Conservation (phyloP, 2,797 vertebrate genomes). For the Sorex maritimensis region DNA sequence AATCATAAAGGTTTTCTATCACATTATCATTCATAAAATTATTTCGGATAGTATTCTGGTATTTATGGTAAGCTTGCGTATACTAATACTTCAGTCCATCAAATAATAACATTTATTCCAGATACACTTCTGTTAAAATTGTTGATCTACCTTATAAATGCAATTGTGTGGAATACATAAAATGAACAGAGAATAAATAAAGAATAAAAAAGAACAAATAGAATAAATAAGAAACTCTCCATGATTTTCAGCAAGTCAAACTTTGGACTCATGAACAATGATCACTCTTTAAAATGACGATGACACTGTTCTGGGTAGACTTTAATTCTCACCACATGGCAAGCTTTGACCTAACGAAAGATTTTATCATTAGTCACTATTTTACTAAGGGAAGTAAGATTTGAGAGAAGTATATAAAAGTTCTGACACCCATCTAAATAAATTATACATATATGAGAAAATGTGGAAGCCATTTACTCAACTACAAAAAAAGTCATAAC, state of each 20-base stretch:
- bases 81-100: not conserved
- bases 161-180: not conserved
- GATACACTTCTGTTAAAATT: not conserved
- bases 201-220: too few species aligned
- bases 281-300: not conserved
- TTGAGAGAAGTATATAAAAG: constrained; percentile 73
- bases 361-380: constrained; percentile 66
- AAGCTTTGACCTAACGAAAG: constrained; percentile 56
- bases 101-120: not conserved
- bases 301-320: constrained; percentile 47
- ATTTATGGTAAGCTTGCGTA: not conserved
- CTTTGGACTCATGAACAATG: not conserved
- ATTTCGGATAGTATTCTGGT: not conserved
- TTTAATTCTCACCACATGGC: constrained; percentile 72
- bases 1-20: not conserved
- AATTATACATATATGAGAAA: constrained; percentile 72
- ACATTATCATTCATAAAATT: not conserved
- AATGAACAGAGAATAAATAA: too few species aligned
- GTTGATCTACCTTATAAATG: not conserved
- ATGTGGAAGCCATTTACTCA: constrained; percentile 83
- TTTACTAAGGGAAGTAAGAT: constrained; percentile 58
- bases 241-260: constrained; percentile 32
- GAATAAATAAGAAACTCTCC: not conserved
- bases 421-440: constrained; percentile 80
- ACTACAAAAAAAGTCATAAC: constrained; percentile 73